A percentile compares a stretch with the other conserved stretches of the same genome.
Evolutionary conservation across 2,888 invertebrate genomes (phyloP).

Genomic region (Phrixothrix hirtus): DNA sequence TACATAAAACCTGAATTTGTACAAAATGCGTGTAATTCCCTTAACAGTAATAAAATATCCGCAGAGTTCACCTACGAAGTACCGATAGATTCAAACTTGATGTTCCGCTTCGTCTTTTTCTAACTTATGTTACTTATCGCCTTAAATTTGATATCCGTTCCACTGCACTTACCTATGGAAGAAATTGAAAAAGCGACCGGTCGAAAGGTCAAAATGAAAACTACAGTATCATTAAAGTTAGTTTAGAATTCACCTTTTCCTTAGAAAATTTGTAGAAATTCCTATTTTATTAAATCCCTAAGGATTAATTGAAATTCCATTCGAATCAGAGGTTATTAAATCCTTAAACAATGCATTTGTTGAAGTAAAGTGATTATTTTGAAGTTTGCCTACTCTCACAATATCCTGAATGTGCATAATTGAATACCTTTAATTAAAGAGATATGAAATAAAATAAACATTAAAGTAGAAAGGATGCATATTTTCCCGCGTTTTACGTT

Average conservation of each 20-base stretch:
- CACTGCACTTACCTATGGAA: background rate
- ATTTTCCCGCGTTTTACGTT: too few relatives aligned
- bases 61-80: constrained; percentile 12
- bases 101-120: background rate
- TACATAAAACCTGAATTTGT: constrained; percentile 10
- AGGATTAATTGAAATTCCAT: background rate
- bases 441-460: too few relatives aligned
- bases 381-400: background rate
- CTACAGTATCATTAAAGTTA: background rate
- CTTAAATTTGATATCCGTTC: background rate
- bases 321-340: background rate
- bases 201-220: background rate
- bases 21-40: constrained; percentile 13
- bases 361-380: background rate
- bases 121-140: background rate
- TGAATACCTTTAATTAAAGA: too few relatives aligned
- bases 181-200: background rate
- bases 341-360: background rate
- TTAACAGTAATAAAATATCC: constrained; percentile 12
- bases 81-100: constrained; percentile 3
- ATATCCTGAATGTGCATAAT: too few relatives aligned
- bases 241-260: background rate
- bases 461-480: too few relatives aligned
- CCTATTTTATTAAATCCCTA: background rate
- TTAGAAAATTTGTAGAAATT: background rate